Evolutionary conservation across 2,797 vertebrate species (phyloP), one percentile per base, ranked within the genome.

Genomic region (Astyanax mexicanus): DNA sequence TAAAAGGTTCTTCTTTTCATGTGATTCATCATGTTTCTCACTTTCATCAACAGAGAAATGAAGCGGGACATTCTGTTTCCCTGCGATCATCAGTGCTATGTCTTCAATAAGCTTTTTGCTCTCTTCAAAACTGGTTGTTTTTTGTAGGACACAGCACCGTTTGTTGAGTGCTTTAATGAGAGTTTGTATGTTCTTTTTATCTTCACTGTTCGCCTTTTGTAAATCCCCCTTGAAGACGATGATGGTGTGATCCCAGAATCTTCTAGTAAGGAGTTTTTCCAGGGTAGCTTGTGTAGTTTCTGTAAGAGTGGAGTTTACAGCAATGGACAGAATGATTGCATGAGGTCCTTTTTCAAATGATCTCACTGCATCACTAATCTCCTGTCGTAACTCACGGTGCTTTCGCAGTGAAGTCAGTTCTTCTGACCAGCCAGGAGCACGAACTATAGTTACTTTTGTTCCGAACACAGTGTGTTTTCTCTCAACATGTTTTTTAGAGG

Each of bases 181-280:
- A 17, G 19, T 23, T 23, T 19, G 9, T 2, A 23, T 51, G 3
- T 47, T n/a, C 45, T 17, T 23, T 51, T 9, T 51, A 19, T 21
- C 21, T 21, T 21, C 4, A 45, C 3, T 29, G 40, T 7, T 13
- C 17, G 5, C 0, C 4, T 27, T 13, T n/a, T 66, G 29, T 1
- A 9, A 0, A 17, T 40, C 40, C n/a, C 19, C 1, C 19, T 38
- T 47, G 13, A 66, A 25, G 23, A 66, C 4, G 6, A 66, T 12
- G 3, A 66, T 42, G 11, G 62, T 66, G 42, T 66, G 62, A 21
- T 66, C 38, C 62, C 62, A 66, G 8, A 66, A 12, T 9, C 45
- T 44, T 1, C 45, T 19, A 45, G 62, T 66, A 29, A 66, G 19
- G 27, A 51, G 49, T 3, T 21, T 23, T 51, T 51, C 49, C n/a